phyloP scores from a whole-genome alignment of 2,113 vertebrate genomes.

The Thermophis baileyi region DNA sequence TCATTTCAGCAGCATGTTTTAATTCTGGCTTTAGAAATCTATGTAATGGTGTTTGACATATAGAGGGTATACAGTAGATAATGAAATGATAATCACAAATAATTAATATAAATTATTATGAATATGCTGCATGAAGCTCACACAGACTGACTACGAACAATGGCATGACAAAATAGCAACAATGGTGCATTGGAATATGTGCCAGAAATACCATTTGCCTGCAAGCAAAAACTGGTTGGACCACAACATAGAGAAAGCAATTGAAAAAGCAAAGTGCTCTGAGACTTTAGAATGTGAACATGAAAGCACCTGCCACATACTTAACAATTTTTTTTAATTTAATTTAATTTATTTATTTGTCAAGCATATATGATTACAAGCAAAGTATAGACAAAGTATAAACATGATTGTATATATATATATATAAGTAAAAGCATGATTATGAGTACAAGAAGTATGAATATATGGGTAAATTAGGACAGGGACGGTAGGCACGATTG shows the following conservation, averaged over 20 bases:
- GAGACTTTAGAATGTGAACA: not conserved
- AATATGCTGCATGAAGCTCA: not conserved
- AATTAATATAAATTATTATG: not conserved
- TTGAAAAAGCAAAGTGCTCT: not conserved
- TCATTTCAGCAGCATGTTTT: not conserved
- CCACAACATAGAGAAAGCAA: not conserved
- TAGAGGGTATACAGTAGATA: not conserved
- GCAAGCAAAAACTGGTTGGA: not conserved
- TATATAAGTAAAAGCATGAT: too few relatives aligned
- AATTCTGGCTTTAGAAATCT: not conserved
- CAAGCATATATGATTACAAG: too few relatives aligned
- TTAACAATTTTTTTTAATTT: too few relatives aligned
- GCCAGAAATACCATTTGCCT: not conserved
- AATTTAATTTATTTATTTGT: too few relatives aligned
- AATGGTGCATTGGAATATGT: not conserved
- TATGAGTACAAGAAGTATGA: too few relatives aligned
- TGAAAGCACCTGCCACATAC: not conserved
- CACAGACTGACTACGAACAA: not conserved
- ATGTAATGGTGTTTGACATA: not conserved
- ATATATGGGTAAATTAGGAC: too few relatives aligned
- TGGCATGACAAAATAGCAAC: not conserved
- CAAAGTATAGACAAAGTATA: too few relatives aligned
- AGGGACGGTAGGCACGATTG: too few relatives aligned
- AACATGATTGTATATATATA: too few relatives aligned
- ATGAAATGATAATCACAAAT: not conserved